Evolutionary conservation across 2,797 vertebrate genomes (phyloP), one percentile per base, ranked within the genome.

Genomic region (Chaetodon trifasciatus): DNA sequence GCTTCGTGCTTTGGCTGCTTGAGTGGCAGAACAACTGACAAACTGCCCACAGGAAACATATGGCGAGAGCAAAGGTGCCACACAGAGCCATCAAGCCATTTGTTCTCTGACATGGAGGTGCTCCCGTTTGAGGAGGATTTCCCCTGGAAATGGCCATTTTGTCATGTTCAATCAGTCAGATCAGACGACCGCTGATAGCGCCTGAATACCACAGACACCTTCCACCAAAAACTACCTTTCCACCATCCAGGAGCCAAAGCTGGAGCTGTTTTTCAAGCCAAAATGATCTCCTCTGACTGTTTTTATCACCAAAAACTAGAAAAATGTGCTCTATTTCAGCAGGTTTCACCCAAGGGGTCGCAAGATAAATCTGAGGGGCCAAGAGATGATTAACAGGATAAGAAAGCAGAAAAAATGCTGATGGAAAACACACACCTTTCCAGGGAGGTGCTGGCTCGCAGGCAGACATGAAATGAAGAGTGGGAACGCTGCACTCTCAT

Each of bases 21-120:
- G 68, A 90, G 68, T 71, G 76, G 68, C 80, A 79, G 68, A 37
- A 73, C 81, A 76, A 77, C 23, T 85, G 82, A 81, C 61, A 65
- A 76, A 66, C 64, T 64, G 60, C 47, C 70, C 61, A 42, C 75
- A 74, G 86, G 77, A 80, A 84, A 86, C 85, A 93, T 88, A 92
- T 92, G 92, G 90, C 70, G 86, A 1, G 81, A 76, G 84, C 57
- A 76, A 87, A 93, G 89, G 90, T 92, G 89, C 78, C 87, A 66
- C 52, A 74, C 85, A 83, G 90, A 90, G 88, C 80, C 64, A 71
- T 90, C 28, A 74, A 81, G 66, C 85, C 88, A 90, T 91, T 93
- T 94, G 92, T 55, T 81, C 64, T 65, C 47, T 82, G 79, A 81
- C 62, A 13, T 4, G 0, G 67, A 81, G 64, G 32, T 15, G 66